Base-by-base conservation (phyloP, 2,113 vertebrate species). In the Symphodus melops region DNA sequence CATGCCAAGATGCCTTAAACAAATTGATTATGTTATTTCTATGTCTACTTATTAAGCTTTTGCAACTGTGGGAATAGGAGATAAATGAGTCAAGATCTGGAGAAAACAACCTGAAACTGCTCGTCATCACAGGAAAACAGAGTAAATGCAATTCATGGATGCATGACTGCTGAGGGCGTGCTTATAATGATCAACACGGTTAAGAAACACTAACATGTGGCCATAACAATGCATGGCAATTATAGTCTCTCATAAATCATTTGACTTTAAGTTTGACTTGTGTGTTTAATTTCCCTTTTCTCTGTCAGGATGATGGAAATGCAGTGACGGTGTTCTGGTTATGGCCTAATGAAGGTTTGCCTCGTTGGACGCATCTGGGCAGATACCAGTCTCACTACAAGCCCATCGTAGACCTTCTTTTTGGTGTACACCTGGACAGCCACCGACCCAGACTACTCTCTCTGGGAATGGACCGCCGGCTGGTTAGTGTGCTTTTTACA, bases 351-450 rank as follows among this genome's bases (percentile, higher is more conserved):
- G 52, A 88, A 0, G 83, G 9, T 8, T 49, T 4, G 1, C 72
- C 79, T 57, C 71, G 72, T 33, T 99, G 97, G 97, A 87, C 91
- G 1, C 95, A 92, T 37, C 54, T 96, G 33, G 97, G 96, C 16
- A 95, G 94, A 33, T 91, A 98, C n/a, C 80, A 78, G 0, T 95
- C 96, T 23, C 98, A 99, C 82, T 97, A 93, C 91, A 95, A 95
- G 71, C 93, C 92, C 75, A 96, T 99, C 75, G 90, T 72, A 75
- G 95, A 91, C 79, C 92, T 99, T 79, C 91, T 98, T 23, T 99
- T 99, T 9, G 98, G 97, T 36, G 85, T 96, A 11, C 86, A 95
- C 51, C 73, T 94, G 25, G 96, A 96, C 80, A 95, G 89, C 77
- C 88, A 84, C 0, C 62, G 95, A 62, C 94, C 97, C 12, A 84